A percentile compares a stretch with the other conserved stretches of the same genome.
Evolutionary conservation across 2,113 vertebrate genomes (phyloP).

Genomic region (Cinclus cinclus): DNA sequence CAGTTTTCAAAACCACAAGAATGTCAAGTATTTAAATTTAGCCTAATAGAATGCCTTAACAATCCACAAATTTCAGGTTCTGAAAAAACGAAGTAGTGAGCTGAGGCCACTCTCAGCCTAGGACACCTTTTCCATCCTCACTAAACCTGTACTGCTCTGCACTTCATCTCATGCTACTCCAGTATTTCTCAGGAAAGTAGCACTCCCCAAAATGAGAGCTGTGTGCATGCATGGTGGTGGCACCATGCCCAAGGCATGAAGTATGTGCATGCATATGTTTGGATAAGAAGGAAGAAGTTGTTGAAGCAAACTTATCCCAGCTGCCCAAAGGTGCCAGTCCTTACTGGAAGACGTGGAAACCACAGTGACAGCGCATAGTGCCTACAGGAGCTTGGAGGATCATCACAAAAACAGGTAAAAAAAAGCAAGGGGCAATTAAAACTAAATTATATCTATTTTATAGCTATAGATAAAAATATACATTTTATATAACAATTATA

Average conservation of each 20-base stretch:
- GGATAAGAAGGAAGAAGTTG: background rate
- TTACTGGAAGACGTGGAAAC: background rate
- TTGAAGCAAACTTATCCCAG: background rate
- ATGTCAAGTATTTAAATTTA: background rate
- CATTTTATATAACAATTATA: background rate
- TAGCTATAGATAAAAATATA: background rate
- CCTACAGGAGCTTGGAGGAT: background rate
- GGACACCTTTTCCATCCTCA: background rate
- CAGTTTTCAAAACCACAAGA: background rate
- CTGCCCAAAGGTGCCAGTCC: background rate
- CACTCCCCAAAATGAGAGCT: background rate
- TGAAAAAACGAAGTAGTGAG: background rate
- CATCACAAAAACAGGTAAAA: background rate
- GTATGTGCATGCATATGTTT: rapidly evolving
- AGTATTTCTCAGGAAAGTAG: background rate
- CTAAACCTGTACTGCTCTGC: rapidly evolving
- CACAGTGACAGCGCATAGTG: background rate
- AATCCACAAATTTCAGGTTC: background rate
- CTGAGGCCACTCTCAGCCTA: background rate
- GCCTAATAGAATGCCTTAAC: background rate
- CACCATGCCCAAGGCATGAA: background rate
- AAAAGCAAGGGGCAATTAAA: background rate
- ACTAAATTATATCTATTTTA: too few relatives aligned
- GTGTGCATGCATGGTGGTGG: too few relatives aligned
- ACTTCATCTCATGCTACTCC: background rate